Base-by-base conservation (phyloP, 2,113 vertebrate genomes). In the Telmatochromis bifrenatus region DNA sequence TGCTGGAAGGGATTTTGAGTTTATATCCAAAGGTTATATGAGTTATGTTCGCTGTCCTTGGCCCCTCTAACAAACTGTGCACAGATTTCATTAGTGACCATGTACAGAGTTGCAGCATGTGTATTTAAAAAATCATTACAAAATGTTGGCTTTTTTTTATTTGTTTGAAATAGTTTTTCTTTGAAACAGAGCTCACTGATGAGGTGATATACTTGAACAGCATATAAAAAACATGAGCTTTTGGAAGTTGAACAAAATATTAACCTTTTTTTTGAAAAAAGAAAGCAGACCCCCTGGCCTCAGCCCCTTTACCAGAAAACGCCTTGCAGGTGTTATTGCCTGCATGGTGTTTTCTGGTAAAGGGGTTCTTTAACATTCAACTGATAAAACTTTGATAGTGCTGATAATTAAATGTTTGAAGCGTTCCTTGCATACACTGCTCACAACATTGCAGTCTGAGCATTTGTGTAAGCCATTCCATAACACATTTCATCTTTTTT, bases 21-120 rank as follows among this genome's bases (percentile, higher is more conserved):
- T 75, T 73, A 56, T 31, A 55, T 79, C 54, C 56, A 92, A 89
- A 89, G 81, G 79, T 91, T 88, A 70, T 62, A 42, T 79, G 90
- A 94, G 55, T 88, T 91, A 68, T 37, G 35, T 62, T 82, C 53
- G 11, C 45, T 88, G 53, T 62, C 83, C 39, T 70, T 39, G 19
- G 21, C 47, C n/a, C 77, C 58, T 21, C 80, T 62, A 70, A 82
- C 81, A 84, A 15, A 35, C 81, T 79, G 23, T 55, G 73, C n/a
- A n/a, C n/a, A n/a, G n/a, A n/a, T n/a, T n/a, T n/a, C n/a, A n/a
- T n/a, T n/a, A n/a, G n/a, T n/a, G n/a, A n/a, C n/a, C n/a, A n/a
- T n/a, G n/a, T n/a, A n/a, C 79, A 35, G 79, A 85, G 21, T 13
- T 49, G 45, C 73, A 51, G 73, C 13, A 37, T 37, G 19, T 65